Percentiles rank a stretch among this genome's conserved stretches.
phyloP scores from a whole-genome alignment of 2,797 vertebrate genomes.

The Leptatherina wallacei region DNA sequence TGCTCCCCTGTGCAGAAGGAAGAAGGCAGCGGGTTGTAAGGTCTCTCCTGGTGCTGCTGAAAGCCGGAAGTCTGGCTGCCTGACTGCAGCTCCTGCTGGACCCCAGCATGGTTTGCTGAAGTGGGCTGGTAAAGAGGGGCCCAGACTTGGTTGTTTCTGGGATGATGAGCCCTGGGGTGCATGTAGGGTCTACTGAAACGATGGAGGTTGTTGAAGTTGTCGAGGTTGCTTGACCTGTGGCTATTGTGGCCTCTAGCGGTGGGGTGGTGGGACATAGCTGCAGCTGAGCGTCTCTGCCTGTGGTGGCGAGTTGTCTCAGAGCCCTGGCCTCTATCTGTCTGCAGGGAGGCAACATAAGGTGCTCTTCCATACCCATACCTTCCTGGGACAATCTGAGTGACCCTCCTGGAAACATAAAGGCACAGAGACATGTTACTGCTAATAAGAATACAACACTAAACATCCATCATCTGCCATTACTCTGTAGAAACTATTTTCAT shows the following conservation, averaged over 20 bases:
- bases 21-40: slow-evolving; percentile 65
- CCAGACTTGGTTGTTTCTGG: slow-evolving; percentile 71
- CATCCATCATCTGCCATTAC: not conserved
- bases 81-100: slow-evolving; percentile 67
- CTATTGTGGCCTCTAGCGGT: slow-evolving; percentile 21
- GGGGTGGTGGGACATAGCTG: slow-evolving; percentile 46
- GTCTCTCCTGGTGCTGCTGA: slow-evolving; percentile 53
- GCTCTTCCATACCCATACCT: slow-evolving; percentile 91
- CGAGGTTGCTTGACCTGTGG: slow-evolving; percentile 50
- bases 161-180: slow-evolving; percentile 65
- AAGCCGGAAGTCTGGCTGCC: slow-evolving; percentile 53
- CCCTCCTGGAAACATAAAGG: slow-evolving; percentile 77
- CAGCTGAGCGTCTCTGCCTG: slow-evolving; percentile 80
- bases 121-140: slow-evolving; percentile 83
- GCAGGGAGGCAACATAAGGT: slow-evolving; percentile 85
- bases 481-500: not conserved
- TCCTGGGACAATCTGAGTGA: slow-evolving; percentile 84
- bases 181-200: slow-evolving; percentile 68
- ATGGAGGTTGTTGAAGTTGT: slow-evolving; percentile 39
- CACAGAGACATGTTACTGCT: not conserved
- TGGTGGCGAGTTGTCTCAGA: slow-evolving; percentile 64
- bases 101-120: slow-evolving; percentile 37
- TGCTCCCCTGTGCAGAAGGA: slow-evolving; percentile 81
- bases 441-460: not conserved
- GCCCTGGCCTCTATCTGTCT: slow-evolving; percentile 80